phyloP scores from a whole-genome alignment of 1,140 invertebrate genomes.

The Portunus trituberculatus region DNA sequence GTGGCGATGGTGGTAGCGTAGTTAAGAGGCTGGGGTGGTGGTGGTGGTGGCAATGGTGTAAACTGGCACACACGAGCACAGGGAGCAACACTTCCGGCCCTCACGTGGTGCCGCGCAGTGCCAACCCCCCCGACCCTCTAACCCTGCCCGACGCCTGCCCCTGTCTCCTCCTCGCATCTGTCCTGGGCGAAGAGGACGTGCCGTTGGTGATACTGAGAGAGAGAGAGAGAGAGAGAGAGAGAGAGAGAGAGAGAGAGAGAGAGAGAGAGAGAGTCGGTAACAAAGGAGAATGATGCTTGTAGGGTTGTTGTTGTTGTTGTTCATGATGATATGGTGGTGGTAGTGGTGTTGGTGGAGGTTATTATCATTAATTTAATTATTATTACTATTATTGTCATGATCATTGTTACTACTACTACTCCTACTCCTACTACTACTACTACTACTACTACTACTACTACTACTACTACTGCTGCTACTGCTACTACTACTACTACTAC shows the following conservation, averaged over 20 bases:
- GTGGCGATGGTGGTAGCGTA: constrained; percentile 22
- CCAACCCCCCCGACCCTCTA: background rate
- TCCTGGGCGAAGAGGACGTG: background rate
- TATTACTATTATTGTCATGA: background rate
- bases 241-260: background rate
- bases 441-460: background rate
- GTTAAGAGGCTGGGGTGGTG: constrained; percentile 14
- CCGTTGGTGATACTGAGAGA: background rate
- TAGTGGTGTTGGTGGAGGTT: background rate
- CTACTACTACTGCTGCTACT: background rate
- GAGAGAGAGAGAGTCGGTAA: background rate
- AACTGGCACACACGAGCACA: background rate
- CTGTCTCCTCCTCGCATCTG: background rate
- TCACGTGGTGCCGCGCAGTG: background rate
- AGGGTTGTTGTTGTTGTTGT: background rate
- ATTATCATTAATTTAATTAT: background rate
- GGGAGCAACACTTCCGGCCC: background rate
- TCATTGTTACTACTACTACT: background rate
- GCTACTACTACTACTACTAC: no score
- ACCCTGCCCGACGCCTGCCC: background rate
- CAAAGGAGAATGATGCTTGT: background rate
- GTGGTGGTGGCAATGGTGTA: constrained; percentile 39
- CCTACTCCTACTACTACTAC: background rate
- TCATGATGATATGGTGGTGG: background rate
- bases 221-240: constrained; percentile 12